Base-by-base conservation (phyloP, 2,888 invertebrate genomes). In the Ormia ochracea region DNA sequence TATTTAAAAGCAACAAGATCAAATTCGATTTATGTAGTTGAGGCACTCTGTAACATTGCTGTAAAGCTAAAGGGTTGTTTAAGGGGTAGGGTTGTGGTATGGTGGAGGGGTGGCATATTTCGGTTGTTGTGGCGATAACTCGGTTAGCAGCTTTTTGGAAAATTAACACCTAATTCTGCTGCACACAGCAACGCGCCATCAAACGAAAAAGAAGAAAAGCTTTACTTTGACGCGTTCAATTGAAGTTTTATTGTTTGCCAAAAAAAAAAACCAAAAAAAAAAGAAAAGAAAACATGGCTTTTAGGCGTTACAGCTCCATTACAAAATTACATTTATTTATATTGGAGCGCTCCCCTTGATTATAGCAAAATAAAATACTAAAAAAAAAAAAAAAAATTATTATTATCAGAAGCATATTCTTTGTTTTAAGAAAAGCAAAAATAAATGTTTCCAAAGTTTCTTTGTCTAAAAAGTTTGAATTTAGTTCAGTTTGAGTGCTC, bases 161-260 rank as follows among this genome's bases (percentile, higher is more conserved):
- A 80, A 80, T 80, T 80, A 80, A 80, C 80, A 80, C 80, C 80
- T 76, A 76, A 76, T 80, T 74, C 58, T 52, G 4, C 50, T 69
- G 19, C 50, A 56, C 48, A 45, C 48, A 56, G 23, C 56, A 45
- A 63, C 36, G 33, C 52, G 28, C 56, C 41, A n/a, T 28, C 9
- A 36, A 43, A 36, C 23, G 26, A 26, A 52, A 69, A 69, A n/a
- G n/a, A n/a, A n/a, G n/a, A n/a, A n/a, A n/a, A 41, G 45, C 52
- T 6, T 41, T 52, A 68, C 48, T 70, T 73, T 76, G 80, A 80
- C 72, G 68, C 68, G 17, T 80, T 72, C 76, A 80, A 80, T 80
- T 73, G 76, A 61, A 76, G 80, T 80, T 80, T 80, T 80, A 80
- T 80, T 75, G 80, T 63, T 74, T 70, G 69, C 52, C 4, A 73